Evolutionary conservation across 2,113 vertebrate species (phyloP).

Genomic region (Xiphophorus hellerii): DNA sequence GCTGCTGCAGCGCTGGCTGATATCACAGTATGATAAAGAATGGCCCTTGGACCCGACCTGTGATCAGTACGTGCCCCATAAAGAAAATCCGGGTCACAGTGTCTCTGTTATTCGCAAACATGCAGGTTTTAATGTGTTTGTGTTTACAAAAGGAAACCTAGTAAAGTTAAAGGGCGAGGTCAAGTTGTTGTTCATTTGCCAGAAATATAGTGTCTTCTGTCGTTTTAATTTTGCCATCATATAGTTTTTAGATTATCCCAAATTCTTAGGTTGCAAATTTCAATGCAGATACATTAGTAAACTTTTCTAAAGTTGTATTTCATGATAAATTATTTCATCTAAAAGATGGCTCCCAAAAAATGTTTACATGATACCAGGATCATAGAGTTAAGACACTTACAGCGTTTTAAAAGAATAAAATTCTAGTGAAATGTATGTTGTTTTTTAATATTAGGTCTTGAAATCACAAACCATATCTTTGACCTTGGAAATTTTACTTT

Average conservation of each 20-base stretch:
- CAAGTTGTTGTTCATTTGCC: background rate
- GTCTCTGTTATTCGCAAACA: background rate
- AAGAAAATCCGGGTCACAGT: background rate
- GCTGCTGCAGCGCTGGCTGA: conserved; percentile 39
- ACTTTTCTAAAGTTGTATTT: background rate
- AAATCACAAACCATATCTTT: too few relatives aligned
- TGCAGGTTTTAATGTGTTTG: background rate
- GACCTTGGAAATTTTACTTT: too few relatives aligned
- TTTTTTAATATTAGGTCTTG: too few relatives aligned
- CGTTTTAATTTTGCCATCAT: too few relatives aligned
- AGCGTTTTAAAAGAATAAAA: background rate
- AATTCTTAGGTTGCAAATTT: background rate
- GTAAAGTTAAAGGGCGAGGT: conserved; percentile 14
- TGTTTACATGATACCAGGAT: background rate
- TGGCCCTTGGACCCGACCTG: conserved; percentile 51
- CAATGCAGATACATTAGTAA: background rate
- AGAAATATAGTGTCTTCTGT: background rate
- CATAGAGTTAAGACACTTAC: background rate
- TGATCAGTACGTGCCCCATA: conserved; percentile 5
- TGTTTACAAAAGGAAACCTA: too few relatives aligned
- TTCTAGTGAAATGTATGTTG: too few relatives aligned
- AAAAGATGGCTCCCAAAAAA: too few relatives aligned
- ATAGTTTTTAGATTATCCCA: background rate
- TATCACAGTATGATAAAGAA: conserved; percentile 48
- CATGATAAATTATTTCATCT: too few relatives aligned